Percentiles rank a stretch among this genome's conserved stretches.
These are phyloP conservation scores for Macaca fascicularis DNA, from an alignment of 2,113 vertebrate species.

Conservation along the genomic window T2T-MFA8v1.1 NC_088380.1:24373501-24374000, in stretches of 20 bases:
- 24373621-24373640: background rate
- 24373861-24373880: background rate
- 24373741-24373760: background rate
- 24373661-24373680: background rate
- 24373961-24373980: rapidly evolving
- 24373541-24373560: background rate
- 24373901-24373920: background rate
- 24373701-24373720: background rate
- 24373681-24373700: background rate
- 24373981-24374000: background rate
- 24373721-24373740: background rate
- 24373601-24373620: constrained; percentile 6
- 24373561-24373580: background rate
- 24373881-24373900: background rate
- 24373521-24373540: background rate
- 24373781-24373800: background rate
- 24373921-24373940: background rate
- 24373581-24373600: background rate
- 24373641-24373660: background rate
- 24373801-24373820: background rate
- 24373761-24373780: background rate
- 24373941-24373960: rapidly evolving
- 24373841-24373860: background rate
- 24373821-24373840: background rate
- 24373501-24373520: background rate